Percentiles rank a stretch among this genome's conserved stretches.
Conservation (phyloP, 2,888 invertebrate species). For the Carabus problematicus region DNA sequence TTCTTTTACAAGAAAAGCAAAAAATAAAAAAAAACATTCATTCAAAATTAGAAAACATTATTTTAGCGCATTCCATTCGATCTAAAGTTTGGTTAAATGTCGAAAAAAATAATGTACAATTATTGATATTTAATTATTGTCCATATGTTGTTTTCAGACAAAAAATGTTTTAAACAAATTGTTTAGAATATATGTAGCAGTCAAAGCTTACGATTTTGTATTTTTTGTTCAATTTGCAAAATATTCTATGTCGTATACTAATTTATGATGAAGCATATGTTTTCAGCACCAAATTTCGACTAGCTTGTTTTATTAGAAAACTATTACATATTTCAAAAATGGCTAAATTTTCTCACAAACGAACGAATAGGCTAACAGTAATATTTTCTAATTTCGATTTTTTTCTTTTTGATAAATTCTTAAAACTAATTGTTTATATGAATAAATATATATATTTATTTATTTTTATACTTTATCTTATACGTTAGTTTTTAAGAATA, state of each 20-base stretch:
- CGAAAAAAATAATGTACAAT: constrained; percentile 10
- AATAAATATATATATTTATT: constrained; percentile 11
- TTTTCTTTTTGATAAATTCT: constrained; percentile 7
- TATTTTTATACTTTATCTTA: neutral
- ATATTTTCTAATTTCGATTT: constrained; percentile 32
- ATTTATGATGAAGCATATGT: constrained; percentile 32
- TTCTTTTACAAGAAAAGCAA: neutral
- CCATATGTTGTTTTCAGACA: constrained; percentile 28
- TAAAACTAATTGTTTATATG: constrained; percentile 14
- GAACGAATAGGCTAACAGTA: constrained; percentile 29
- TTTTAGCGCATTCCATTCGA: constrained; percentile 31
- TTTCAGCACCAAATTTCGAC: constrained; percentile 15
- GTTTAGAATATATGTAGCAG: constrained; percentile 38
- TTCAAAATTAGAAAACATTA: constrained; percentile 38
- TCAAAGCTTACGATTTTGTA: constrained; percentile 32
- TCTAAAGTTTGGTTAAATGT: constrained; percentile 13
- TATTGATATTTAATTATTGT: constrained; percentile 37
- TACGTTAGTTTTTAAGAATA: neutral
- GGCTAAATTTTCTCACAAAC: neutral
- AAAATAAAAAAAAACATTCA: constrained; percentile 10
- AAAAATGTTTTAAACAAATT: constrained; percentile 22
- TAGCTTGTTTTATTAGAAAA: neutral
- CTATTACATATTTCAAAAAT: constrained; percentile 13
- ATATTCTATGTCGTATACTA: constrained; percentile 38
- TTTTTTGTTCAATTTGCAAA: too few relatives aligned